These are phyloP conservation scores for Carassius gibelio DNA, from an alignment of 2,113 vertebrate species.

Conservation along the genomic window DNA sequence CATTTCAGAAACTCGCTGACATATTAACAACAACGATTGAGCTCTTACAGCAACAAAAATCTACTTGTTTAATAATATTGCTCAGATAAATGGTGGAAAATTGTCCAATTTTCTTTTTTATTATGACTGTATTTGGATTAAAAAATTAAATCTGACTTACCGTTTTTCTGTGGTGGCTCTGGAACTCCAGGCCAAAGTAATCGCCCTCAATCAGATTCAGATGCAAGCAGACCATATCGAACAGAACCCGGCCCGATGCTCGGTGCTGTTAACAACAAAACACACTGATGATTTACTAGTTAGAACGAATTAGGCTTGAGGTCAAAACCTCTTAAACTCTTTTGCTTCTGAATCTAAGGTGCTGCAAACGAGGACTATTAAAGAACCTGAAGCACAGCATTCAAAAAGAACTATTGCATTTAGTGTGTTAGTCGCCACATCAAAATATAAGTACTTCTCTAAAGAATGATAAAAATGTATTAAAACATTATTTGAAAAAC, in stretches of 20 bases:
- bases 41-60: neutral
- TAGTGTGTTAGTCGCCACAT: too few relatives aligned
- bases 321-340: neutral
- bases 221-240: slow-evolving; percentile 91
- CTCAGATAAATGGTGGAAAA: neutral
- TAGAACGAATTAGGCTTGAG: neutral
- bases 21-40: neutral
- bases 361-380: neutral
- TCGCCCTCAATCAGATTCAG: slow-evolving; percentile 97
- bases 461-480: too few relatives aligned
- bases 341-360: neutral
- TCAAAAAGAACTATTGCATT: neutral
- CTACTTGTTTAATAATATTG: neutral
- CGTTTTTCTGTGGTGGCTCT: slow-evolving; percentile 92
- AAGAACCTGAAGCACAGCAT: neutral
- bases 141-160: slow-evolving; percentile 71
- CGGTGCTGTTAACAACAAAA: slow-evolving; percentile 79
- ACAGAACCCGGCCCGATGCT: slow-evolving; percentile 89
- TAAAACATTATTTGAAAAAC: too few relatives aligned
- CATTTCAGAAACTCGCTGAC: neutral
- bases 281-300: neutral
- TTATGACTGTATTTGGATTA: neutral
- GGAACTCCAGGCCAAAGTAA: slow-evolving; percentile 96
- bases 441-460: too few relatives aligned
- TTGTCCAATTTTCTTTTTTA: neutral